Conservation (phyloP, 2,113 vertebrate genomes). For the Semicossyphus pulcher region DNA sequence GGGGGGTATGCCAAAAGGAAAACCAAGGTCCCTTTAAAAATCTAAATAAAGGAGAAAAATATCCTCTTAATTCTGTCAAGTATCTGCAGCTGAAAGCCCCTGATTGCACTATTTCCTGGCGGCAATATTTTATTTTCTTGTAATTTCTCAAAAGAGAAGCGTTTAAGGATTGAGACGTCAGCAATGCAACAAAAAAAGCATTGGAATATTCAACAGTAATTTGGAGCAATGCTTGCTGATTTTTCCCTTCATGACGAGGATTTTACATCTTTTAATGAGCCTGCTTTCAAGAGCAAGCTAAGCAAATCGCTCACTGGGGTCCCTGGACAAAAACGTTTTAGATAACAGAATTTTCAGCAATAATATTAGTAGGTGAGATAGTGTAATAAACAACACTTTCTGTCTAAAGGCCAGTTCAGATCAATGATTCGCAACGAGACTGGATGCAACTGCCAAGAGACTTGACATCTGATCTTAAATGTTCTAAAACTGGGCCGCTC, state of each 20-base stretch:
- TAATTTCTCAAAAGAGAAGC: slow-evolving; percentile 39
- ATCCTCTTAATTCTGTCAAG: not conserved
- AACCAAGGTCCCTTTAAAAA: slow-evolving; percentile 11
- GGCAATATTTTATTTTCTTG: not conserved
- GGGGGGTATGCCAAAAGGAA: slow-evolving; percentile 15
- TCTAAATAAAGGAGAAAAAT: not conserved
- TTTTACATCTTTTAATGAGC: slow-evolving; percentile 70
- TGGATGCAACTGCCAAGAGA: too few species aligned
- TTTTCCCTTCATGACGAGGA: slow-evolving; percentile 65
- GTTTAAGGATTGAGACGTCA: slow-evolving; percentile 12
- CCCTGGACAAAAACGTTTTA: slow-evolving; percentile 37
- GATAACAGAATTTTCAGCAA: slow-evolving; percentile 24
- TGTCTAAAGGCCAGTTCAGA: too few species aligned
- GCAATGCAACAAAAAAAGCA: slow-evolving; percentile 13
- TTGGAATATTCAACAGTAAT: slow-evolving; percentile 33
- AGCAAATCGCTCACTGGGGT: slow-evolving; percentile 62
- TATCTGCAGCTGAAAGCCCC: slow-evolving; percentile 26
- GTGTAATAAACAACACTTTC: too few species aligned
- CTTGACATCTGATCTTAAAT: too few species aligned
- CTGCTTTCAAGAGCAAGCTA: slow-evolving; percentile 51
- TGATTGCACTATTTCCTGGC: too few species aligned
- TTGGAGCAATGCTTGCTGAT: slow-evolving; percentile 15
- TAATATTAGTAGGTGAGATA: too few species aligned
- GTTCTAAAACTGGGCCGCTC: too few species aligned
- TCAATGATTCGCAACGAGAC: too few species aligned